A percentile compares a stretch with the other conserved stretches of the same genome.
Conservation (phyloP, 2,113 vertebrate genomes). For the Synodontis membranacea region DNA sequence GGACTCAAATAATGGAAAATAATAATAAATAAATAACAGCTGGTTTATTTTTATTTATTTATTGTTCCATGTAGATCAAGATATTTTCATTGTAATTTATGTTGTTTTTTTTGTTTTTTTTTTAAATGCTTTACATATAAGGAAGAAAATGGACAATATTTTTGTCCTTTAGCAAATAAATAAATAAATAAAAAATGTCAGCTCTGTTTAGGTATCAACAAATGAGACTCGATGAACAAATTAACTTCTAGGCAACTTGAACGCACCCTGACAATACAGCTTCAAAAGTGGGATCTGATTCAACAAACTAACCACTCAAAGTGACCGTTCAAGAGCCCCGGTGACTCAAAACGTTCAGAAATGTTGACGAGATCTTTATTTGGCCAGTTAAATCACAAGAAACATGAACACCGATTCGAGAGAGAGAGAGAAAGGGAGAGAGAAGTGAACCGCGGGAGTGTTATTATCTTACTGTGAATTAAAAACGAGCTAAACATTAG, state of each 20-base stretch:
- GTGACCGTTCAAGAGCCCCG: neutral
- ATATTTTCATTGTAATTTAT: neutral
- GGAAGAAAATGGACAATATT: neutral
- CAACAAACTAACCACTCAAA: neutral
- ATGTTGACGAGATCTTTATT: neutral
- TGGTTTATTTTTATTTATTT: no score
- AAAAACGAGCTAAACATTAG: conserved; percentile 16
- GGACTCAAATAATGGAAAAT: neutral
- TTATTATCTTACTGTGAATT: conserved; percentile 1
- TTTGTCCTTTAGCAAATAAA: neutral
- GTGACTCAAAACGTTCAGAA: neutral
- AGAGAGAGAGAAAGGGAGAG: no score
- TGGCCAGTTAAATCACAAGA: neutral
- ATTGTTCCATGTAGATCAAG: neutral
- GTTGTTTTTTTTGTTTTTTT: no score
- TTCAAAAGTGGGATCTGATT: neutral
- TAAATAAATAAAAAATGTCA: no score
- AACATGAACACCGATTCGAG: no score
- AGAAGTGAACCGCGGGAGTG: neutral
- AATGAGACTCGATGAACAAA: neutral
- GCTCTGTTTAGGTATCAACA: neutral
- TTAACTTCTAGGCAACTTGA: neutral
- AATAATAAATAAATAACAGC: neutral
- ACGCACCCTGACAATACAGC: neutral
- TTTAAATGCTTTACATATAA: neutral